phyloP scores from a whole-genome alignment of 2,888 invertebrate genomes.

The Chaetoderma sp. region DNA sequence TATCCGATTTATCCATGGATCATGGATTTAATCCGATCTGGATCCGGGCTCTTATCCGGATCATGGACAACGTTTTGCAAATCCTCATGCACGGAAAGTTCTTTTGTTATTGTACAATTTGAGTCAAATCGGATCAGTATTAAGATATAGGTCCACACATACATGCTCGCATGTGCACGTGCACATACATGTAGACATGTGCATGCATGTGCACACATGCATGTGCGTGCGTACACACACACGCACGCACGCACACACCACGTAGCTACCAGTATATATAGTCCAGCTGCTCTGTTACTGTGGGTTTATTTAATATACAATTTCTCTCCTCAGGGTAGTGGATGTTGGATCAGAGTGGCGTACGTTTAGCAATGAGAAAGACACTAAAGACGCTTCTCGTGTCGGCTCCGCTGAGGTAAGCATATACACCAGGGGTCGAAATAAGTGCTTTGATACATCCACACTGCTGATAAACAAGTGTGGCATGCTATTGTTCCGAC shows the following conservation, averaged over 20 bases:
- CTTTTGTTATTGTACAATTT: no score
- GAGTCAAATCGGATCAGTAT: no score
- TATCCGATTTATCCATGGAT: no score
- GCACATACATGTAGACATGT: not conserved
- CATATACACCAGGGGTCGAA: not conserved
- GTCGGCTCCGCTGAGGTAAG: conserved; percentile 93
- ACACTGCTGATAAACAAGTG: no score
- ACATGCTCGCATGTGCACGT: no score
- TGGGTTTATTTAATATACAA: not conserved
- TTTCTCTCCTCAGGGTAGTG: conserved; percentile 81
- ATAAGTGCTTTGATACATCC: not conserved
- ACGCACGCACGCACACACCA: not conserved
- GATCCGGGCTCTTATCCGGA: no score
- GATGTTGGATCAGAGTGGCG: conserved; percentile 99
- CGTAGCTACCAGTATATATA: no score
- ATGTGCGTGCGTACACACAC: not conserved
- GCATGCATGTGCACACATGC: no score
- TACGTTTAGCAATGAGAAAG: conserved; percentile 98
- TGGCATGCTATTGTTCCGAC: not conserved
- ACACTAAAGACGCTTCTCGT: conserved; percentile 97
- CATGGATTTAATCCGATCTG: no score
- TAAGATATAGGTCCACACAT: no score
- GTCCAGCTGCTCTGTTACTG: not conserved
- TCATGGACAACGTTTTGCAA: no score
- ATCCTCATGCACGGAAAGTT: no score